Evolutionary conservation across 2,888 invertebrate genomes (phyloP).

Genomic region (Melipona bicolor): DNA sequence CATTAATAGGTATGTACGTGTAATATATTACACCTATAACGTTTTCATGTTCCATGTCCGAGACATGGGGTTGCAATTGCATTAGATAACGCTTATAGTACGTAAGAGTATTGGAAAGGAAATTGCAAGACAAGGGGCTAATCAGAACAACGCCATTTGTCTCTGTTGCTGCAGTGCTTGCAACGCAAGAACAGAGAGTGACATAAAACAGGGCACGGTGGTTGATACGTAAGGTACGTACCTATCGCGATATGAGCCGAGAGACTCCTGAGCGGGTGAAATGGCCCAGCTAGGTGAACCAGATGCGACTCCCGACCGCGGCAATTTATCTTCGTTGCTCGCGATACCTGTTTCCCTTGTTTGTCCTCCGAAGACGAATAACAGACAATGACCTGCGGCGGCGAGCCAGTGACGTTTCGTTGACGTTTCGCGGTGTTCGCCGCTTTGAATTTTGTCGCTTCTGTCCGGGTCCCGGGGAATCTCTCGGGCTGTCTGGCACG

Average conservation of each 20-base stretch:
- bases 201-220: constrained; percentile 62
- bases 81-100: too few relatives aligned
- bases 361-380: constrained; percentile 77
- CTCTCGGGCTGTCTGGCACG: neutral
- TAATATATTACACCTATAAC: too few relatives aligned
- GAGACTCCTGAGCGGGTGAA: constrained; percentile 62
- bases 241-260: constrained; percentile 71
- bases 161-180: constrained; percentile 61
- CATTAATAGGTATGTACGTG: too few relatives aligned
- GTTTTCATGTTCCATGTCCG: too few relatives aligned
- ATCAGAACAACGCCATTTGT: constrained; percentile 65
- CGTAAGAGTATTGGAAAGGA: too few relatives aligned
- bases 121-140: constrained; percentile 8
- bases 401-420: neutral
- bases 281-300: constrained; percentile 30
- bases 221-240: constrained; percentile 61
- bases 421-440: neutral
- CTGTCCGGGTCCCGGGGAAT: neutral
- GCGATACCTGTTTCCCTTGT: constrained; percentile 77
- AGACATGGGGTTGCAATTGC: too few relatives aligned
- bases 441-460: constrained; percentile 4
- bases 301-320: constrained; percentile 69
- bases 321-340: constrained; percentile 79
- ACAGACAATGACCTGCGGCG: constrained; percentile 45
- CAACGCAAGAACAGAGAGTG: constrained; percentile 49